Percentiles rank a stretch among this genome's conserved stretches.
These are phyloP conservation scores for Oostethus manadensis DNA, from an alignment of 2,113 vertebrate species.

Conservation along the genomic window DNA sequence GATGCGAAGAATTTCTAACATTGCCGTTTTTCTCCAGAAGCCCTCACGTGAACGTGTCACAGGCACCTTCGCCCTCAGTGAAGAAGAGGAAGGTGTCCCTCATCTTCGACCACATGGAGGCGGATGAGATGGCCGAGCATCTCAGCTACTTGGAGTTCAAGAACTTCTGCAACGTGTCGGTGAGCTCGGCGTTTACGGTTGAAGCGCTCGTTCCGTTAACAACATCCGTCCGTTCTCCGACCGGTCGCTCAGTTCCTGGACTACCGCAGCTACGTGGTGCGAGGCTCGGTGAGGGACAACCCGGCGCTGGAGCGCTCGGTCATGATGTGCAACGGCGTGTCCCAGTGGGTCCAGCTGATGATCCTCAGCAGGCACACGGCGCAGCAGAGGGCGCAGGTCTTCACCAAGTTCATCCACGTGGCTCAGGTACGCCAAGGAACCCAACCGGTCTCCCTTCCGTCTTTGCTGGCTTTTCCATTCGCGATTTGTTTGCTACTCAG, in stretches of 20 bases:
- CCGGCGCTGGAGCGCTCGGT: conserved; percentile 82
- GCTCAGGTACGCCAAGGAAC: conserved; percentile 74
- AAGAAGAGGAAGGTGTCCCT: conserved; percentile 92
- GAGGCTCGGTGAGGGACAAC: conserved; percentile 78
- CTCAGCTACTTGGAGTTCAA: conserved; percentile 88
- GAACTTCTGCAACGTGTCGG: conserved; percentile 83
- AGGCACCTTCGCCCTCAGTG: conserved; percentile 75
- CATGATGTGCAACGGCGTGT: conserved; percentile 86
- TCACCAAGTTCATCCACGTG: conserved; percentile 87
- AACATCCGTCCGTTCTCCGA: conserved; percentile 17
- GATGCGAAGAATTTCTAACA: background rate
- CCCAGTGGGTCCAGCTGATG: conserved; percentile 93
- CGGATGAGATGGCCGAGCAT: conserved; percentile 81
- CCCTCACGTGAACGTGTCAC: conserved; percentile 55
- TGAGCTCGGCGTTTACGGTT: conserved; percentile 47
- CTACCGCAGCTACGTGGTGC: conserved; percentile 82
- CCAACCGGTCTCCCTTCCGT: background rate
- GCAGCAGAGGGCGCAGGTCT: conserved; percentile 84
- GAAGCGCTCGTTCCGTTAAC: background rate
- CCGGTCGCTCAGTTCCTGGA: conserved; percentile 76
- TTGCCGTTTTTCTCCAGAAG: conserved; percentile 43
- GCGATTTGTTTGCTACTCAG: conserved; percentile 49
- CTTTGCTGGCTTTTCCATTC: background rate
- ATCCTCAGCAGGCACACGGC: conserved; percentile 86
- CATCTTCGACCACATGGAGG: conserved; percentile 88